Evolutionary conservation across 1,140 invertebrate genomes (phyloP).

Genomic region (Hyles vespertilio): DNA sequence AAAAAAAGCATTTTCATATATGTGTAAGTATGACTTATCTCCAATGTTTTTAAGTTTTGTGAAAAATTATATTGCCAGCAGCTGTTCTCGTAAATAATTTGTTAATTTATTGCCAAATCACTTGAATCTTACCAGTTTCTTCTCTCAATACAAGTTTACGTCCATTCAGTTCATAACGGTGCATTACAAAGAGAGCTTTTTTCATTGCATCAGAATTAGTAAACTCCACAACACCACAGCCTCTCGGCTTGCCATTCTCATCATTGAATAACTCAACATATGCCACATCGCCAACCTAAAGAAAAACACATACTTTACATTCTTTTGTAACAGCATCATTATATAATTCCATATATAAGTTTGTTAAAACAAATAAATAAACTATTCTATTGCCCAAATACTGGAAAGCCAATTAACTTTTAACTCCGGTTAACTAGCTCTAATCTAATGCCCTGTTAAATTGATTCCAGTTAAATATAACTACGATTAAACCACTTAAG

Average conservation of each 20-base stretch:
- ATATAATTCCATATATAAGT: neutral
- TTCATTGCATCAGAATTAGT: slow-evolving; percentile 90
- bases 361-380: neutral
- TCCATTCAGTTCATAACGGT: slow-evolving; percentile 94
- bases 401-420: too few relatives aligned
- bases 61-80: neutral
- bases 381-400: too few relatives aligned
- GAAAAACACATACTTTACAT: neutral
- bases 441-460: too few relatives aligned
- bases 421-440: too few relatives aligned
- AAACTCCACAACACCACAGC: slow-evolving; percentile 97
- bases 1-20: neutral
- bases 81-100: neutral
- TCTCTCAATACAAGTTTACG: slow-evolving; percentile 97
- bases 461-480: too few relatives aligned
- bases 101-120: too few relatives aligned
- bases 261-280: slow-evolving; percentile 98
- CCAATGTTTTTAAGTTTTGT: neutral
- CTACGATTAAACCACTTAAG: too few relatives aligned
- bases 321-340: neutral
- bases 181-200: slow-evolving; percentile 96
- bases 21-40: neutral
- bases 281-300: slow-evolving; percentile 94
- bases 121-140: slow-evolving; percentile 81
- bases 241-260: slow-evolving; percentile 94